Evolutionary conservation across 2,797 vertebrate species (phyloP).

Genomic region (Clarias pachynema): DNA sequence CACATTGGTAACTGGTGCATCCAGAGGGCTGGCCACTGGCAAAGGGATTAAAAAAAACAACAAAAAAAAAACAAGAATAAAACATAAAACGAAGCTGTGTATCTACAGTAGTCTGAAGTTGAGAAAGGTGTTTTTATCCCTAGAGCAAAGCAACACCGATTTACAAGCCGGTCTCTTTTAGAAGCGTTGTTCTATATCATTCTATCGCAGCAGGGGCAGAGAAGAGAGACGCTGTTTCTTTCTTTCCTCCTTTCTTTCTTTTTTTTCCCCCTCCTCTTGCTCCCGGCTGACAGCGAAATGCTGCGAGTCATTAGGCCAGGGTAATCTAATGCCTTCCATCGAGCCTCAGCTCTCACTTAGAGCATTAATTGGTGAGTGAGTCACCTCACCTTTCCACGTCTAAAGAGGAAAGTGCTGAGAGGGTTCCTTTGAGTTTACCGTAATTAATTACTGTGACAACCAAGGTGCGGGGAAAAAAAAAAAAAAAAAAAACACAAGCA

Average conservation of each 20-base stretch:
- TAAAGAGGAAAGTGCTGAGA: constrained; percentile 52
- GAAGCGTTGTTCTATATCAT: constrained; percentile 1
- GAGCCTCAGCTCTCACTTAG: constrained; percentile 53
- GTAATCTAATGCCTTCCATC: constrained; percentile 57
- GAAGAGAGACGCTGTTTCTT: not conserved
- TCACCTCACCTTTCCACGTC: constrained; percentile 58
- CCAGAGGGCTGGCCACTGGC: constrained; percentile 34
- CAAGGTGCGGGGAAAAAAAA: not conserved
- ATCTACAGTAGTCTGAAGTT: constrained; percentile 37
- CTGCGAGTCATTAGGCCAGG: constrained; percentile 56
- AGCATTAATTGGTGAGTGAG: constrained; percentile 60
- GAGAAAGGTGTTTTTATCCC: not conserved
- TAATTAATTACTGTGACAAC: constrained; percentile 54
- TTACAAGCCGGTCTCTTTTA: constrained; percentile 1
- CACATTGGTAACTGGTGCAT: constrained; percentile 18
- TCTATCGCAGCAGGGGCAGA: constrained; percentile 22
- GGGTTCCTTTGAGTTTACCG: constrained; percentile 50
- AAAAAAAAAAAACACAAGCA: constrained; percentile 18
- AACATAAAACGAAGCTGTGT: constrained; percentile 17
- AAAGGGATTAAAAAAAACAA: not conserved
- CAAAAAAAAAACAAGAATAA: not conserved
- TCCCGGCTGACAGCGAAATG: constrained; percentile 43
- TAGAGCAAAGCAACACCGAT: constrained; percentile 3
- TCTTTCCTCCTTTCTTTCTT: not conserved
- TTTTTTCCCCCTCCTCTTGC: constrained; percentile 17